phyloP scores from a whole-genome alignment of 2,797 vertebrate species.

The Somateria mollissima region DNA sequence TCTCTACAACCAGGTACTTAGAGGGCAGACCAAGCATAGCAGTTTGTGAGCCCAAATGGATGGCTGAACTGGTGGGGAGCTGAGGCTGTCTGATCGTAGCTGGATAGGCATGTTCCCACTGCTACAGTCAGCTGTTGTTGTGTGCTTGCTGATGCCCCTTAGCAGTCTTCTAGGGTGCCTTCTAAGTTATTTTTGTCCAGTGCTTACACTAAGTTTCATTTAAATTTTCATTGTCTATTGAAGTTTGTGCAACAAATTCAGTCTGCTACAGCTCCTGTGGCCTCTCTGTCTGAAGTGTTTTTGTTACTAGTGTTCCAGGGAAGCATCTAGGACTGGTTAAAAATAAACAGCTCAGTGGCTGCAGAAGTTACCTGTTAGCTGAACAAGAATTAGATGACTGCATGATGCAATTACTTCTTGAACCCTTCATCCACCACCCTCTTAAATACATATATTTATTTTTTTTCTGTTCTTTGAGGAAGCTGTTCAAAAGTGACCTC shows the following conservation, averaged over 20 bases:
- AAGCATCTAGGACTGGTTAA: neutral
- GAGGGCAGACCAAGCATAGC: accelerated
- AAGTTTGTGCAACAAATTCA: neutral
- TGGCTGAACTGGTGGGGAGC: neutral
- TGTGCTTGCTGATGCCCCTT: neutral
- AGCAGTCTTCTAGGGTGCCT: neutral
- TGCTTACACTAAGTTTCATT: neutral
- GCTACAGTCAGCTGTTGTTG: neutral
- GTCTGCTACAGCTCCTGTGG: neutral
- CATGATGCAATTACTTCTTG: accelerated
- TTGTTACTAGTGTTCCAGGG: neutral
- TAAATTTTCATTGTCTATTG: neutral
- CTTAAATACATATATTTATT: neutral
- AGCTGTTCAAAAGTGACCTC: neutral
- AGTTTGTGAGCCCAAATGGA: neutral
- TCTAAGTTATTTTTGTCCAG: neutral
- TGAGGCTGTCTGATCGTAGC: neutral
- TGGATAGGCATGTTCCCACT: neutral
- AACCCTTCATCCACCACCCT: neutral
- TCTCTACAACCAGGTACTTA: neutral
- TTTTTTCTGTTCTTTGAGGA: neutral
- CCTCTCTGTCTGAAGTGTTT: neutral
- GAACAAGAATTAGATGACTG: neutral
- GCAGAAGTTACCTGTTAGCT: neutral
- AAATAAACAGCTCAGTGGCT: neutral